A percentile compares a stretch with the other conserved stretches of the same genome.
phyloP scores from a whole-genome alignment of 2,797 vertebrate genomes.

The Sebastes itinus region DNA sequence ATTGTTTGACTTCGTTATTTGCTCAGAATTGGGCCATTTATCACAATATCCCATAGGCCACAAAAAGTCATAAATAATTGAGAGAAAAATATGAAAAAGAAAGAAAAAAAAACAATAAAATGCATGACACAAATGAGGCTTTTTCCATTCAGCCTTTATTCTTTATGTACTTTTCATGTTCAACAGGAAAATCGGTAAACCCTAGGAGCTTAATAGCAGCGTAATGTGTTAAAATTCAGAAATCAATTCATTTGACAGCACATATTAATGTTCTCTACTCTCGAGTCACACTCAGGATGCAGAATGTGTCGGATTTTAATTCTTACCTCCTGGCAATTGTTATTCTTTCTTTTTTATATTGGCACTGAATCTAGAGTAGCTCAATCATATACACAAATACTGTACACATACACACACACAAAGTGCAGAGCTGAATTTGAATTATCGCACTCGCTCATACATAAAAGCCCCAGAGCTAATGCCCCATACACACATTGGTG shows the following conservation, averaged over 20 bases:
- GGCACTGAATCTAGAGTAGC: slow-evolving; percentile 4
- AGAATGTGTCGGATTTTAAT: slow-evolving; percentile 34
- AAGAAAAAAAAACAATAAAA: slow-evolving; percentile 1
- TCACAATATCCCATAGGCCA: slow-evolving; percentile 38
- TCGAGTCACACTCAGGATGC: not conserved
- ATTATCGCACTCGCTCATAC: slow-evolving; percentile 32
- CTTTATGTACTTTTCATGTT: slow-evolving; percentile 24
- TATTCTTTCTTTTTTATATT: slow-evolving; percentile 29
- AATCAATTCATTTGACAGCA: slow-evolving; percentile 51
- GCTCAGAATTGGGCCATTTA: slow-evolving; percentile 51
- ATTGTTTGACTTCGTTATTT: slow-evolving; percentile 46
- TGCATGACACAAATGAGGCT: slow-evolving; percentile 8
- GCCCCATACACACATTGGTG: not conserved
- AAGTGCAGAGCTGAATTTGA: slow-evolving; percentile 28
- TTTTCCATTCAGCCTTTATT: slow-evolving; percentile 17
- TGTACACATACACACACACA: not conserved
- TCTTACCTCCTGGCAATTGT: slow-evolving; percentile 32
- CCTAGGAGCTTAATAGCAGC: slow-evolving; percentile 4
- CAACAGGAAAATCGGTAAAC: slow-evolving; percentile 33
- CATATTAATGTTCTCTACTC: slow-evolving; percentile 27
- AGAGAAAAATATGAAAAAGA: slow-evolving; percentile 1
- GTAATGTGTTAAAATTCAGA: slow-evolving; percentile 38
- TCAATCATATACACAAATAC: slow-evolving; percentile 33
- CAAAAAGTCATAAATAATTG: slow-evolving; percentile 38
- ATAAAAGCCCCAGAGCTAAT: slow-evolving; percentile 34